Evolutionary conservation across 2,113 vertebrate genomes (phyloP).

Genomic region (Ascaphus truei): DNA sequence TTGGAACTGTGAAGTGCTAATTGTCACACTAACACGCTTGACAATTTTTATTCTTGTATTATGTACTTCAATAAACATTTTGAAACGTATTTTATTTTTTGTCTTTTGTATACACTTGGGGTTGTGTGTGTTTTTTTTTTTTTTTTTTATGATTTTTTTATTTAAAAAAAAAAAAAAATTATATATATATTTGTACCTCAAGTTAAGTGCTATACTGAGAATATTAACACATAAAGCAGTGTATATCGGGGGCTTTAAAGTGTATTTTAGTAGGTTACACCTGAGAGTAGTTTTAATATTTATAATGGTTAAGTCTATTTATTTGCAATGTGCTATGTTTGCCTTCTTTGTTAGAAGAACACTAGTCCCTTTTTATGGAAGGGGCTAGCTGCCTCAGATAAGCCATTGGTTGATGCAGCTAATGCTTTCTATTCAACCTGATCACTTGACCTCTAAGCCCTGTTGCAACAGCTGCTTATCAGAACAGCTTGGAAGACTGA

Average conservation of each 20-base stretch:
- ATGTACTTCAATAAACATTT: neutral
- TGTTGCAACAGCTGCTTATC: conserved; percentile 69
- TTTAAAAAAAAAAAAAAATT: neutral
- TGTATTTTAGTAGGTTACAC: too few relatives aligned
- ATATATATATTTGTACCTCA: too few relatives aligned
- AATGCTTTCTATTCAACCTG: conserved; percentile 43
- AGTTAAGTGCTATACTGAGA: too few relatives aligned
- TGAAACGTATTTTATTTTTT: neutral
- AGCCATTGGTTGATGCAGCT: conserved; percentile 17
- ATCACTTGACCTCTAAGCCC: conserved; percentile 58
- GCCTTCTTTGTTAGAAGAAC: neutral
- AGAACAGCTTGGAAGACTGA: conserved; percentile 60
- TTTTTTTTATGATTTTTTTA: neutral
- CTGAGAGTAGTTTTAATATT: too few relatives aligned
- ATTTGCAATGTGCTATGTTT: neutral
- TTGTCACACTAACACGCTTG: too few relatives aligned
- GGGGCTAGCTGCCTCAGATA: neutral
- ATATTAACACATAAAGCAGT: too few relatives aligned
- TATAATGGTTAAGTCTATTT: neutral
- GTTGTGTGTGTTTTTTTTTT: neutral
- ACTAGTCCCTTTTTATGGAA: neutral
- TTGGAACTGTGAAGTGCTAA: too few relatives aligned
- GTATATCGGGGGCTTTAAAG: too few relatives aligned
- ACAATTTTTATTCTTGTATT: neutral
- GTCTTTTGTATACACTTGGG: too few relatives aligned